A percentile compares a stretch with the other conserved stretches of the same genome.
phyloP scores from a whole-genome alignment of 2,888 invertebrate species.

The Cataglyphis altisquamis region DNA sequence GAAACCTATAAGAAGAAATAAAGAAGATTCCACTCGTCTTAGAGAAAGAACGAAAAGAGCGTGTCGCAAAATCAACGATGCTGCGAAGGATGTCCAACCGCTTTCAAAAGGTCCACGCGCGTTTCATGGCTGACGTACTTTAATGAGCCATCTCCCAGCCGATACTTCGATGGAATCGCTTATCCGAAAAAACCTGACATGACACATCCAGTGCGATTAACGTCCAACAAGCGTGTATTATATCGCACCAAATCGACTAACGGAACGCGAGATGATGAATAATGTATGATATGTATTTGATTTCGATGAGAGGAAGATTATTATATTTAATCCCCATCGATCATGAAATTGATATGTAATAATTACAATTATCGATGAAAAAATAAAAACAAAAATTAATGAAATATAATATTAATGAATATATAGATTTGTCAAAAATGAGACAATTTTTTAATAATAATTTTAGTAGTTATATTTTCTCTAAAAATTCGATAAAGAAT shows the following conservation, averaged over 20 bases:
- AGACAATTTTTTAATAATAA: not conserved
- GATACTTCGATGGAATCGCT: slow-evolving; percentile 55
- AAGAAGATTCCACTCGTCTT: slow-evolving; percentile 45
- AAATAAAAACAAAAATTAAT: not conserved
- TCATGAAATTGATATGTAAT: not conserved
- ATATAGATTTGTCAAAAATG: not conserved
- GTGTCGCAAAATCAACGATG: slow-evolving; percentile 29
- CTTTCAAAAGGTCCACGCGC: slow-evolving; percentile 40
- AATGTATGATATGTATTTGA: slow-evolving; percentile 17
- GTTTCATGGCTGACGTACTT: slow-evolving; percentile 48
- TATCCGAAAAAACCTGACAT: slow-evolving; percentile 51
- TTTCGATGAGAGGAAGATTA: slow-evolving; percentile 40
- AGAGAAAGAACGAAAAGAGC: slow-evolving; percentile 30
- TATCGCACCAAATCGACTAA: slow-evolving; percentile 44
- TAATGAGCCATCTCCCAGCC: slow-evolving; percentile 47
- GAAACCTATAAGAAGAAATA: slow-evolving; percentile 58
- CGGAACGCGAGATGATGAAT: slow-evolving; percentile 39
- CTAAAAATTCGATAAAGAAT: not conserved
- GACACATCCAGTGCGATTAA: slow-evolving; percentile 48
- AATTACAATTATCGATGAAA: slow-evolving; percentile 13
- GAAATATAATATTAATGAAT: not conserved
- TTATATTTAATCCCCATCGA: slow-evolving; percentile 41
- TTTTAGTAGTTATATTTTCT: not conserved
- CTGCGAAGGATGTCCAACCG: slow-evolving; percentile 9
- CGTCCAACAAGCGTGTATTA: slow-evolving; percentile 36